Base-by-base conservation (phyloP, 2,113 vertebrate genomes). In the Zapornia atra region DNA sequence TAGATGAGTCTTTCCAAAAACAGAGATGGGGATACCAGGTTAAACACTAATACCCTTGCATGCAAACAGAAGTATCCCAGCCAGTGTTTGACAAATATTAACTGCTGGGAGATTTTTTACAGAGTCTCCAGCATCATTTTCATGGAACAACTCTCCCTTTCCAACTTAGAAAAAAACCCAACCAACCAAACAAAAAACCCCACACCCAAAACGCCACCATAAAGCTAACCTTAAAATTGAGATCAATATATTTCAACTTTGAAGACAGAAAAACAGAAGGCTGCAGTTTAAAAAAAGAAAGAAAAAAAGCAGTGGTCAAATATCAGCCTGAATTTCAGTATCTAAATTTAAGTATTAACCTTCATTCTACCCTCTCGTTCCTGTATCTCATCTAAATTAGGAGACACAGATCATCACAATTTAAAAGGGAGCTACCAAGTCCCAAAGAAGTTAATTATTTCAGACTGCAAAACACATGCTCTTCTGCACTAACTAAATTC, bases 261-360 rank as follows among this genome's bases (percentile, higher is more conserved):
- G 12, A 71, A 78, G 25, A 53, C 5, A 53, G 28, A 68, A 19
- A 88, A 69, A 79, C 2, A 75, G 26, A 82, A 79, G 24, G 9
- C 13, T 60, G 28, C 13, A 46, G 18, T 44, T 94, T 34, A 36
- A 63, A 70, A 60, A 69, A 7, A 10, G 2, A 13, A 18, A 2
- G n/a, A 69, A 54, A 38, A 38, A 83, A 48, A 48, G 21, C 19
- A 48, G 48, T 48, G 28, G 36, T 89, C 51, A 91, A 94, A 29
- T 59, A 89, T 36, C 54, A 78, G 46, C 70, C 46, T 68, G 40
- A 84, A 84, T 70, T 75, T 92, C 56, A 82, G 48, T 26, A 78
- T 75, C 87, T 89, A 94, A 84, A 91, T 95, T 87, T 95, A 87
- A 89, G 57, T 79, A 78, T 71, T 81, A 84, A 76, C 56, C 61